A percentile compares a stretch with the other conserved stretches of the same genome.
Evolutionary conservation across 2,797 vertebrate genomes (phyloP).

Genomic region (Rhinophrynus dorsalis): DNA sequence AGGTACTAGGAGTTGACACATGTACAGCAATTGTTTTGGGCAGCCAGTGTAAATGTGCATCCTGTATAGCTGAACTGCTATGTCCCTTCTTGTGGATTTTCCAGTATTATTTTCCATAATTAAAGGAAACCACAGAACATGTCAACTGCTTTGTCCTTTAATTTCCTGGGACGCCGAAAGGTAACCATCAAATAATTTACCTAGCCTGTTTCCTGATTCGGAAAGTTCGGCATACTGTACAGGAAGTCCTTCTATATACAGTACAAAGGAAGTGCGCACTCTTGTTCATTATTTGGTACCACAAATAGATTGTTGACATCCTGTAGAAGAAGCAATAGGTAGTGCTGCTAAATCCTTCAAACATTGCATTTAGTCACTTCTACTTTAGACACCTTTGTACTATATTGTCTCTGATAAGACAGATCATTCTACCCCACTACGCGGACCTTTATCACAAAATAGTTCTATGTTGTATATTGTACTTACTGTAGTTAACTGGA

Average conservation of each 20-base stretch:
- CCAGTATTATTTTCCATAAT: conserved; percentile 18
- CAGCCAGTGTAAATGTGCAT: too few relatives aligned
- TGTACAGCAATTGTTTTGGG: too few relatives aligned
- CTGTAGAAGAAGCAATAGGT: conserved; percentile 10
- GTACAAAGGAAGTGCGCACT: conserved; percentile 35
- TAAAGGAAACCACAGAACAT: conserved; percentile 24
- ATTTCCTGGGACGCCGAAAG: conserved; percentile 41
- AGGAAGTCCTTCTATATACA: conserved; percentile 42
- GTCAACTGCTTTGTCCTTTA: conserved; percentile 18
- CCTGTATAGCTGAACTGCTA: not conserved
- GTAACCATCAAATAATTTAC: conserved; percentile 25
- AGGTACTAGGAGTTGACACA: too few relatives aligned
- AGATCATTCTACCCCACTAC: not conserved
- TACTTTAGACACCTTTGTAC: too few relatives aligned
- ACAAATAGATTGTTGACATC: conserved; percentile 47
- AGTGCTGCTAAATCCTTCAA: conserved; percentile 3
- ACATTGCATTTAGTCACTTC: too few relatives aligned
- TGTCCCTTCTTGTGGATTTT: not conserved
- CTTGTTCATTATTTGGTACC: conserved; percentile 32
- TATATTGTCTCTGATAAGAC: too few relatives aligned
- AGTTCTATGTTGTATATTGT: not conserved
- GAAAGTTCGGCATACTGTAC: conserved; percentile 11
- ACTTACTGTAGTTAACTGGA: not conserved
- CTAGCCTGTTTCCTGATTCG: conserved; percentile 26
- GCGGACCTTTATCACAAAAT: not conserved